Conservation (phyloP, 2,797 vertebrate species). For the Crocodylus rhombifer region DNA sequence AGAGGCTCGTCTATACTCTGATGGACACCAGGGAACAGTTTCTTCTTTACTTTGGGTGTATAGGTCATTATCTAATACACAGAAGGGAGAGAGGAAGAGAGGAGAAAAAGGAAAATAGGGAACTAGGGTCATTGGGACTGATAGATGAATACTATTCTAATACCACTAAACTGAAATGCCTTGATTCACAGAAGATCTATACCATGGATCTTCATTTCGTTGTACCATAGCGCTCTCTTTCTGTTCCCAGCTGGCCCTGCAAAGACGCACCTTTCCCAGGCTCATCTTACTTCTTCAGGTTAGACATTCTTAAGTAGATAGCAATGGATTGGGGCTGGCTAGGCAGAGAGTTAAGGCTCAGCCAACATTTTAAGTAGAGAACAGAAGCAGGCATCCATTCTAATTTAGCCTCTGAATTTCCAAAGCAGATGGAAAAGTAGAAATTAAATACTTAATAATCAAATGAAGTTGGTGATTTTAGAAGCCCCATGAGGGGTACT, state of each 20-base stretch:
- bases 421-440: neutral
- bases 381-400: neutral
- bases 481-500: conserved; percentile 53
- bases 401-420: neutral
- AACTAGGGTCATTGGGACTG: neutral
- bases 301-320: neutral
- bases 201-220: neutral
- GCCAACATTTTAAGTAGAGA: conserved; percentile 4
- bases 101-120: neutral
- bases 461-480: neutral
- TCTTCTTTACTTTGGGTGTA: conserved; percentile 87
- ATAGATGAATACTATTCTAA: neutral
- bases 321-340: neutral
- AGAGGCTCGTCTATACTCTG: conserved; percentile 88
- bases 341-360: neutral
- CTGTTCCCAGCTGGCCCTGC: neutral
- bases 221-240: neutral
- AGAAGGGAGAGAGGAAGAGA: neutral
- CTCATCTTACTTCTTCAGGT: neutral
- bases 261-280: neutral
- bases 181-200: neutral
- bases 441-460: neutral
- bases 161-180: neutral
- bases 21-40: conserved; percentile 65
- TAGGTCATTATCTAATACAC: conserved; percentile 93